A percentile compares a stretch with the other conserved stretches of the same genome.
These are phyloP conservation scores for Dendronephthya gigantea DNA, from an alignment of 64 coral and sea anemone genomes.

Conservation along the genomic window DNA sequence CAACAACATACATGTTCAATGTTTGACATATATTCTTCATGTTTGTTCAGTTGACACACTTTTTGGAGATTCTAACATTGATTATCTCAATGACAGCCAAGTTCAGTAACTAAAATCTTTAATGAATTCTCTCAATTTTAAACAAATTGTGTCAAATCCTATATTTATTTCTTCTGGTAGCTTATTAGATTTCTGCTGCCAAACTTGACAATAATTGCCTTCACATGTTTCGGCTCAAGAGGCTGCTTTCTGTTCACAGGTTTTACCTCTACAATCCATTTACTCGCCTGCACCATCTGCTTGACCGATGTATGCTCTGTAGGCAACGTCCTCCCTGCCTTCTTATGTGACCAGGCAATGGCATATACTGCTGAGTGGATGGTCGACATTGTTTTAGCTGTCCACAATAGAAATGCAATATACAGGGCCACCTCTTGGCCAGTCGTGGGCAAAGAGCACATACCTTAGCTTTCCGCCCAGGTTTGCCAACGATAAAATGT, in stretches of 20 bases:
- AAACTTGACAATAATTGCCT: neutral
- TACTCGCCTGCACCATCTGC: neutral
- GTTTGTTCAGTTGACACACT: neutral
- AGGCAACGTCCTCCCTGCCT: neutral
- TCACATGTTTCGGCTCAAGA: neutral
- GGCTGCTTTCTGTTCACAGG: neutral
- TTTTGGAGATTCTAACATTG: neutral
- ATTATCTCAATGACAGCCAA: neutral
- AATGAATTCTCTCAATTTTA: neutral
- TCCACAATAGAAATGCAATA: neutral
- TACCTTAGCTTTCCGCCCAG: neutral
- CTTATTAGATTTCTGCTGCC: neutral
- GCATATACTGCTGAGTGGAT: neutral
- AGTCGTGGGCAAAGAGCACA: neutral
- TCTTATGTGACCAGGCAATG: neutral
- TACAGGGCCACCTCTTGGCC: neutral
- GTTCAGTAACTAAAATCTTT: neutral
- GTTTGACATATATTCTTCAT: conserved; percentile 3
- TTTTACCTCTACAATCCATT: neutral
- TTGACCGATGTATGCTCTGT: neutral
- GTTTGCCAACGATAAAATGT: neutral
- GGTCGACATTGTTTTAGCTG: neutral
- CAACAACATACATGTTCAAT: neutral
- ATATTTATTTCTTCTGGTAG: neutral
- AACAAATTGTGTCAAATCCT: neutral